phyloP scores from a whole-genome alignment of 1,140 invertebrate genomes.

The Drosophila bipectinata region DNA sequence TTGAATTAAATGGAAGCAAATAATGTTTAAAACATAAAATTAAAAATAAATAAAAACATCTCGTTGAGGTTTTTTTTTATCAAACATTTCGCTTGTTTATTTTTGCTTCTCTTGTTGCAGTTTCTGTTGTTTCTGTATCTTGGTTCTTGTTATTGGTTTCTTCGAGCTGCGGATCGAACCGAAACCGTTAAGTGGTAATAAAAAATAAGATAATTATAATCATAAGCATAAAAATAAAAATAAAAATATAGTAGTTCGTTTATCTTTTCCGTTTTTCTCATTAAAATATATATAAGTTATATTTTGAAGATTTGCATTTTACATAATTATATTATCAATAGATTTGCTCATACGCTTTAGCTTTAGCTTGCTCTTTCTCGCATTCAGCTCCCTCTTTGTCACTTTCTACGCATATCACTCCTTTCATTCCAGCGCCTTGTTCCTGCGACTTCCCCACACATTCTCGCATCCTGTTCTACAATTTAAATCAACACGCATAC shows the following conservation, averaged over 20 bases:
- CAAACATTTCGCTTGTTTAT: conserved; percentile 68
- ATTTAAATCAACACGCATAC: conserved; percentile 48
- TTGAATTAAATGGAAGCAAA: conserved; percentile 12
- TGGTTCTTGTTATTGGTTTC: conserved; percentile 40
- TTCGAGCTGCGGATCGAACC: conserved; percentile 31
- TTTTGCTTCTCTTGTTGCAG: conserved; percentile 54
- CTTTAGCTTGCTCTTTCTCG: neutral
- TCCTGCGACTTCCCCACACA: neutral
- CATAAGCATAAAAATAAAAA: conserved; percentile 30
- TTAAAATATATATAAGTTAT: conserved; percentile 43
- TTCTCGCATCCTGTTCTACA: conserved; percentile 13
- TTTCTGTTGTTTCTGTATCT: conserved; percentile 21
- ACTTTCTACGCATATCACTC: conserved; percentile 3
- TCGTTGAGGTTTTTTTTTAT: conserved; percentile 36
- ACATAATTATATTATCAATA: conserved; percentile 46
- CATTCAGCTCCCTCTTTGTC: conserved; percentile 4
- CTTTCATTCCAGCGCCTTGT: neutral
- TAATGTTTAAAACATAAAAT: conserved; percentile 2
- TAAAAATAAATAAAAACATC: conserved; percentile 23
- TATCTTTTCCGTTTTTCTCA: conserved; percentile 16
- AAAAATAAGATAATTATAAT: conserved; percentile 43
- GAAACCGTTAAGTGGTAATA: conserved; percentile 47
- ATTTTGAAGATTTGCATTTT: conserved; percentile 49
- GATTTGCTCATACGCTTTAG: conserved; percentile 38
- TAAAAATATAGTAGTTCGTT: conserved; percentile 2